Evolutionary conservation across 2,888 invertebrate genomes (phyloP), one percentile per base, ranked within the genome.

Genomic region (Drosophila fungiperda): DNA sequence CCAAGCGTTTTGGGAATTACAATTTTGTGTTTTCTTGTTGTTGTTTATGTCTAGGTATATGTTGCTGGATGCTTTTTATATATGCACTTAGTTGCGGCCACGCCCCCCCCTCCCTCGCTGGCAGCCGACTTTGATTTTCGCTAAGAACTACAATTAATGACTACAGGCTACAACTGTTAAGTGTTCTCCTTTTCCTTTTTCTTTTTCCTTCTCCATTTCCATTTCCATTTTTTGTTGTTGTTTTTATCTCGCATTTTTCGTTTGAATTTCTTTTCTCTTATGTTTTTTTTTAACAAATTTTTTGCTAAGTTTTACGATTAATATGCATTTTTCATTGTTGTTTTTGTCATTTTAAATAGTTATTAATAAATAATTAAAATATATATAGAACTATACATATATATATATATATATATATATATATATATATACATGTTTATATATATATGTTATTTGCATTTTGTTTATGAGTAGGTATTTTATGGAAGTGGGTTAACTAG

Each of bases 81-180:
- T 86, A 84, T 83, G 89, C 89, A 87, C 89, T 88, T 88, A 82
- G 84, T 81, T 83, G 86, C 86, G 86, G 83, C 73, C 72, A 72
- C 40, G 68, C 76, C 68, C 68, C 53, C 71, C 66, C 67, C 38
- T 60, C 72, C 68, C 29, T 55, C 53, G 20, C 36, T 58, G 71
- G 62, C 73, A 60, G 79, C 86, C 86, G 83, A 83, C 81, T 86
- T 83, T 74, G 76, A 78, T 82, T 85, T 88, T 89, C 69, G 78
- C 86, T 87, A 87, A 79, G 71, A 87, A 77, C 87, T 87, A 88
- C 81, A 84, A 87, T 87, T 87, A 89, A 89, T 88, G 86, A 89
- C 87, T 89, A 89, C 70, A 82, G 71, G 78, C 87, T 87, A 88
- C 82, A 88, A 82, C 85, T 86, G 72, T 81, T 79, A 85, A 83